Evolutionary conservation across 2,888 invertebrate genomes (phyloP), one percentile per base, ranked within the genome.

Genomic region (Drosophila parthenogenetica): DNA sequence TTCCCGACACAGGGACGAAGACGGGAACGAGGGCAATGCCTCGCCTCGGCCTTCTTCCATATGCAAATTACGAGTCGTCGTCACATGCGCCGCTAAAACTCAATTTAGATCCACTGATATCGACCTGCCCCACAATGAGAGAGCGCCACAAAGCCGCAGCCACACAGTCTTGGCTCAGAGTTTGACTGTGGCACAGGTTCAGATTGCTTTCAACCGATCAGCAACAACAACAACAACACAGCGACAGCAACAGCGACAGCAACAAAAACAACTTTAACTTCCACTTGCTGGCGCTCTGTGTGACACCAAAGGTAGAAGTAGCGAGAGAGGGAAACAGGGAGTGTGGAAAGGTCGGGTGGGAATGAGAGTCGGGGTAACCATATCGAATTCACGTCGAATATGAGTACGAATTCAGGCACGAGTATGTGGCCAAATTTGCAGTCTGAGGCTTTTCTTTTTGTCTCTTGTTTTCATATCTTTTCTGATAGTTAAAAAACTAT

Each of bases 51-150:
- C 83, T 73, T 64, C 87, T 71, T 67, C 85, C 89, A 81, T 90
- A 90, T 90, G 89, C 90, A 90, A 90, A 90, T 90, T 90, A 89
- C 84, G 73, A 74, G 74, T 59, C 60, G 71, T 55, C 87, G 87
- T 83, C 83, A 88, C 86, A 89, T 84, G 84, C 84, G 83, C 89
- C 87, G 89, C 89, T 73, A 80, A 89, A 89, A 89, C 89, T 89
- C 88, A 85, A 85, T 85, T 89, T 85, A 85, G 85, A 85, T 85
- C 59, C 72, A 49, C 62, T 71, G 85, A 85, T 85, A 85, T 77
- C 72, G 77, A 68, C 75, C 71, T 68, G 87, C 77, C 81, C 63
- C 74, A 71, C 81, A 81, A 69, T 71, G 67, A 60, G 78, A 70
- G 45, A 61, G 60, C 50, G 57, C 61, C 60, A 53, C 39, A 48